Base-by-base conservation (phyloP, 1,140 invertebrate genomes). In the Camponotus pennsylvanicus region DNA sequence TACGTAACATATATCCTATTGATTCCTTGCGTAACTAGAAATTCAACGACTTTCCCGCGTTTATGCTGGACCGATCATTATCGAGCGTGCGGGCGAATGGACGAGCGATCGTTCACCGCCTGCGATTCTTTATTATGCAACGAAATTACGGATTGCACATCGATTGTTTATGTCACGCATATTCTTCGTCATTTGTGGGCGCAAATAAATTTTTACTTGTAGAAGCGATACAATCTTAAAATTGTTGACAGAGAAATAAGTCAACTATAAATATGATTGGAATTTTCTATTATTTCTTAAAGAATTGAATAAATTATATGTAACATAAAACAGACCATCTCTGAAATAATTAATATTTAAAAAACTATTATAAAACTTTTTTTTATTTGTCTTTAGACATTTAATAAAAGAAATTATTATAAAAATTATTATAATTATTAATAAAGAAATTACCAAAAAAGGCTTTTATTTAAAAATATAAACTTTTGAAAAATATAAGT, bases 121-220 rank as follows among this genome's bases (percentile, higher is more conserved):
- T 83, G 18, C 42, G 55, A 83, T 83, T 83, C 57, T 82, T 83
- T 83, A 73, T 83, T 83, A 57, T 49, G 79, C 79, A 83, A 83
- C 69, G 27, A 75, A 73, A 73, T 42, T 63, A 55, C 79, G 40
- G 21, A 34, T 57, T 45, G 42, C 79, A 21, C 40, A 40, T 61
- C 69, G 40, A 78, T 61, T 83, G 79, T 75, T 59, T 73, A 8
- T 45, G 8, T 34, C 66, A 18, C 52, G 21, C 18, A 52, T 18
- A 21, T 18, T 32, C 11, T 32, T 34, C 15, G 13, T 13, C n/a
- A 1, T 32, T 34, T 15, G 79, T 83, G 27, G 67, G 79, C 52
- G 79, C 67, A 67, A 59, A 21, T 27, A 27, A 27, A 27, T 27
- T 0, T 73, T 9, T 55, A 40, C 34, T 27, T 40, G 40, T 15